Evolutionary conservation across 2,113 vertebrate species (phyloP), one percentile per base, ranked within the genome.

Genomic region (Cyrtonyx montezumae): DNA sequence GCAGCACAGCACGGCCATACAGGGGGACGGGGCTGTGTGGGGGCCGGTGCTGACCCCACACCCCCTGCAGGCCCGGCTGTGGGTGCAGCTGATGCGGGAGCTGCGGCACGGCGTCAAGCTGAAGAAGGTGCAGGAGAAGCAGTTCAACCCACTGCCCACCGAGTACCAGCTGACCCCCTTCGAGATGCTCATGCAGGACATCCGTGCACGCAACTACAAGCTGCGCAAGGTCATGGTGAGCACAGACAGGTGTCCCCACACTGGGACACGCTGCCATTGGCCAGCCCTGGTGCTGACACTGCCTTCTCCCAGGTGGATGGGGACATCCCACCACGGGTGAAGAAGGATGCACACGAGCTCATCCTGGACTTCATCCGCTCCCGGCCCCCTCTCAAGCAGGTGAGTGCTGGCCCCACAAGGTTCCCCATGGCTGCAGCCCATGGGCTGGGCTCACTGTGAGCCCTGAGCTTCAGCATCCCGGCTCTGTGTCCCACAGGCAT

Each of bases 111-210:
- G 99, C 0, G 99, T 99, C 85, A 99, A 99, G 97, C 98, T 99
- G 88, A 99, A 99, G 98, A 99, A 99, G 91, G 99, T 99, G 32
- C 98, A 99, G 97, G 98, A 99, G 96, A 98, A 99, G 95, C 98
- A 98, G 26, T 99, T 99, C 95, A 98, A 99, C 97, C 98, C 98
- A 0, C 97, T 99, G 84, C 99, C 99, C 95, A 99, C 98, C 0
- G 99, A 99, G 96, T 99, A 98, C 98, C 99, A 99, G 97, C 99
- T 99, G 89, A 99, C 99, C 0, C 99, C 99, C 48, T 99, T 99
- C 0, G 99, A 99, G 98, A 99, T 99, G 99, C 98, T 99, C 74
- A 99, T 99, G 99, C 99, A 99, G 97, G 99, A 99, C 97, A 99
- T 99, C 88, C 98, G 98, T 0, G 97, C 98, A 4, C 97, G 98